Conservation (phyloP, 1,140 invertebrate genomes). For the Lasioglossum albipes region DNA sequence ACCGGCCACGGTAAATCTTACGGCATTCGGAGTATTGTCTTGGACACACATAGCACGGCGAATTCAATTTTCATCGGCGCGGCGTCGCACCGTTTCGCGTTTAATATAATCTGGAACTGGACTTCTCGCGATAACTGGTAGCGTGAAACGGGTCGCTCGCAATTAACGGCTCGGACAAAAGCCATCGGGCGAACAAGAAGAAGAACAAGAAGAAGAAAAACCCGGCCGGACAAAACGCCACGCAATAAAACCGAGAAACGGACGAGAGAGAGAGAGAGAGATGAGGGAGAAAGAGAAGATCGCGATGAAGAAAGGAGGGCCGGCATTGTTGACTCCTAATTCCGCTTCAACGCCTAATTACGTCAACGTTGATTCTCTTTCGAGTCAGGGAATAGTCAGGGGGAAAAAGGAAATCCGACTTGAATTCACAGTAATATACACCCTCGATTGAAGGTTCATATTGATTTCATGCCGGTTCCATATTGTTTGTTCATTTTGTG, state of each 20-base stretch:
- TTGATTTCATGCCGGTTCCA: too few species aligned
- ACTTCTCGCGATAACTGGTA: background rate
- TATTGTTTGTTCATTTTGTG: too few species aligned
- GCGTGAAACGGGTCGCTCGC: background rate
- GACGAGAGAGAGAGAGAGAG: background rate
- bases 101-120: background rate
- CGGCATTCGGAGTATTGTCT: background rate
- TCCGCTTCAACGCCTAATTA: conserved; percentile 64
- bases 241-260: background rate
- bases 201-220: background rate
- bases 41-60: too few species aligned
- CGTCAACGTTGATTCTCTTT: background rate
- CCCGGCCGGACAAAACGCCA: background rate
- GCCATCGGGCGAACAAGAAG: background rate
- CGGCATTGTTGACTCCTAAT: conserved; percentile 60
- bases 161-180: background rate
- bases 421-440: too few species aligned
- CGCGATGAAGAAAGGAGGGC: conserved; percentile 12
- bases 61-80: background rate
- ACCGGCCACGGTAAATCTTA: background rate
- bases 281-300: background rate
- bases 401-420: too few species aligned
- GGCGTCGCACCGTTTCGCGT: background rate
- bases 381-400: too few species aligned
- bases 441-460: too few species aligned